Evolutionary conservation across 1,140 invertebrate species (phyloP).

Genomic region (Dendroctonus ponderosae): DNA sequence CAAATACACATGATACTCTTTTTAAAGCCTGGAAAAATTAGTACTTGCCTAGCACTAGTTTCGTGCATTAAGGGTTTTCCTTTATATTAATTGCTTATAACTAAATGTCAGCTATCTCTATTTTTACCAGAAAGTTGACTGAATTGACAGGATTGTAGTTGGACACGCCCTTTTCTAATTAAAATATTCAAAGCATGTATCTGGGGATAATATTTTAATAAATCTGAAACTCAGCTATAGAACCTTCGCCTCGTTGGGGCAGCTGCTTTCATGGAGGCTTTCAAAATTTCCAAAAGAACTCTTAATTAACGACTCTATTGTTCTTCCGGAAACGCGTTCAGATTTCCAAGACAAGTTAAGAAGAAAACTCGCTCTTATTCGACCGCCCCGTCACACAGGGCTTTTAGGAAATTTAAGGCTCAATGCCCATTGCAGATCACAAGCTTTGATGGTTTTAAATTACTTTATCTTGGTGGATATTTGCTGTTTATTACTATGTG

Average conservation of each 20-base stretch:
- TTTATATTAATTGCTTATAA: no score
- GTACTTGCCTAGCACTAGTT: no score
- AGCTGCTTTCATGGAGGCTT: conserved; percentile 22
- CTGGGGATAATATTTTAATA: conserved; percentile 26
- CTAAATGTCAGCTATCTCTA: no score
- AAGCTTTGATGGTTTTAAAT: conserved; percentile 27
- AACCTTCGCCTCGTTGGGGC: conserved; percentile 13
- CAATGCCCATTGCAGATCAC: conserved; percentile 31
- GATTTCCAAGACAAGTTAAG: conserved; percentile 36
- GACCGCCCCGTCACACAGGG: conserved; percentile 13
- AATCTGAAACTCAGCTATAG: conserved; percentile 23
- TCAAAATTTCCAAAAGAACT: conserved; percentile 42
- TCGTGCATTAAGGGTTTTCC: no score
- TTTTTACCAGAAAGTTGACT: no score
- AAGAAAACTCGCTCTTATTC: conserved; percentile 27
- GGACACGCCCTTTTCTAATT: background rate
- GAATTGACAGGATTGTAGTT: no score
- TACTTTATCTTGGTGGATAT: conserved; percentile 5
- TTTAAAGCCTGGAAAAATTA: no score
- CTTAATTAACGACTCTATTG: conserved; percentile 47
- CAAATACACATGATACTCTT: no score
- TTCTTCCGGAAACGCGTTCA: conserved; percentile 41
- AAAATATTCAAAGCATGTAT: conserved; percentile 21
- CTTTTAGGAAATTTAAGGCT: conserved; percentile 37
- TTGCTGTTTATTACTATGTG: background rate